Base-by-base conservation (phyloP, 1,140 invertebrate species). In the Drosophila burlai region DNA sequence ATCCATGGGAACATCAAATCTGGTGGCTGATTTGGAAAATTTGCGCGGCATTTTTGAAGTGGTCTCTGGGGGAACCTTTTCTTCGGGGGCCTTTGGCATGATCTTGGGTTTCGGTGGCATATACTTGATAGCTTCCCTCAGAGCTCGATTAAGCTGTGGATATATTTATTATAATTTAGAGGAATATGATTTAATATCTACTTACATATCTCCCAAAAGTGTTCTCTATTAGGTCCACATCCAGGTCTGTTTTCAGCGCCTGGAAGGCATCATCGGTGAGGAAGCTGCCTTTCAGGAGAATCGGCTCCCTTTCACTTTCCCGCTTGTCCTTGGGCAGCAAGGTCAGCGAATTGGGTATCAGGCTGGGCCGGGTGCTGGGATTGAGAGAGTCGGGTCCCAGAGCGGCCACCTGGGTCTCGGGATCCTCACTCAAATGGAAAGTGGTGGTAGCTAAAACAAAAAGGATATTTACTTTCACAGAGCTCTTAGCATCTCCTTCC, bases 1-100 rank as follows among this genome's bases (percentile, higher is more conserved):
- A 69, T 95, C 94, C 59, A 96, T 82, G 11, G 95, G 94, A 4
- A 96, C 86, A 91, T 96, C 95, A 76, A 96, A 96, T 68, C 95
- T 92, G 2, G 94, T 94, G 43, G 93, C 94, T 38, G 94, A 94
- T 57, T 95, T 94, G 0, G 94, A 94, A 91, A 95, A 96, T 18
- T 95, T 93, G 26, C 95, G 89, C 2, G 95, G 95, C 62, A 95
- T 91, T 52, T 94, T 94, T 15, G 79, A 85, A 1, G 76, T 84
- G 5, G 59, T 46, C 29, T 67, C 52, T 31, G 74, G 38, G 4
- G 81, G 64, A 9, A 85, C 67, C 15, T 69, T 52, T 13, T 90
- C 85, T 5, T 90, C 86, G 0, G 50, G 18, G 5, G 68, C 42
- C 18, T 91, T 91, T 9, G 50, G 55, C 11, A 78, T 63, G 0